Evolutionary conservation across 2,113 vertebrate species (phyloP).

Genomic region (Sylvilagus bachmani): DNA sequence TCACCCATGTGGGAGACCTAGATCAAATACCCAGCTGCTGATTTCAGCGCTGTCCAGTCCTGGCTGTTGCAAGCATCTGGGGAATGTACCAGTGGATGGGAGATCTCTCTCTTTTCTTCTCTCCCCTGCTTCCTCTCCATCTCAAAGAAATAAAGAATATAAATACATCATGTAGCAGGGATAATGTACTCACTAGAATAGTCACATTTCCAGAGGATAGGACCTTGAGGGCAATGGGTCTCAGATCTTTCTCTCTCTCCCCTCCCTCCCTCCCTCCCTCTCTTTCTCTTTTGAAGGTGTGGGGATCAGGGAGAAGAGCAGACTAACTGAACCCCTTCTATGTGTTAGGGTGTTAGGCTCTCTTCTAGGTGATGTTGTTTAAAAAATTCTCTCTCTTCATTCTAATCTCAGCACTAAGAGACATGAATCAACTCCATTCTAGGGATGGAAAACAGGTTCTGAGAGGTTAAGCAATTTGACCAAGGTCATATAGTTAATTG

Average conservation of each 20-base stretch:
- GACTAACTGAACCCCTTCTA: neutral
- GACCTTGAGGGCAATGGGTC: neutral
- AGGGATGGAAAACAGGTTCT: neutral
- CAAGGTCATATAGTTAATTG: neutral
- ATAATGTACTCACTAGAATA: conserved; percentile 10
- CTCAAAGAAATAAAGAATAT: too few relatives aligned
- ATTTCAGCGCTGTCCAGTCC: too few relatives aligned
- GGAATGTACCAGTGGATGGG: too few relatives aligned
- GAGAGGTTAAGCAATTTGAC: conserved; percentile 27
- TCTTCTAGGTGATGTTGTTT: neutral
- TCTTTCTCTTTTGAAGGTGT: neutral
- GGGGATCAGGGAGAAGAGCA: neutral
- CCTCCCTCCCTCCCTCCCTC: too few relatives aligned
- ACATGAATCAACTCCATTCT: neutral
- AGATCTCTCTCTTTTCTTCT: too few relatives aligned
- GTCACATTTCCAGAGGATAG: conserved; percentile 22
- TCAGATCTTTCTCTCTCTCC: neutral
- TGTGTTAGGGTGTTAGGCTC: neutral
- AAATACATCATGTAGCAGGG: neutral
- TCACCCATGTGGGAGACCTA: too few relatives aligned
- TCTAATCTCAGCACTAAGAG: neutral
- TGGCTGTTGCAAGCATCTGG: too few relatives aligned
- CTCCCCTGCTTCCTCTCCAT: too few relatives aligned
- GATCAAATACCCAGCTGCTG: too few relatives aligned
- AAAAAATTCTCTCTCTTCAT: neutral